phyloP scores from a whole-genome alignment of 2,797 vertebrate species.

The Gallirallus australis region DNA sequence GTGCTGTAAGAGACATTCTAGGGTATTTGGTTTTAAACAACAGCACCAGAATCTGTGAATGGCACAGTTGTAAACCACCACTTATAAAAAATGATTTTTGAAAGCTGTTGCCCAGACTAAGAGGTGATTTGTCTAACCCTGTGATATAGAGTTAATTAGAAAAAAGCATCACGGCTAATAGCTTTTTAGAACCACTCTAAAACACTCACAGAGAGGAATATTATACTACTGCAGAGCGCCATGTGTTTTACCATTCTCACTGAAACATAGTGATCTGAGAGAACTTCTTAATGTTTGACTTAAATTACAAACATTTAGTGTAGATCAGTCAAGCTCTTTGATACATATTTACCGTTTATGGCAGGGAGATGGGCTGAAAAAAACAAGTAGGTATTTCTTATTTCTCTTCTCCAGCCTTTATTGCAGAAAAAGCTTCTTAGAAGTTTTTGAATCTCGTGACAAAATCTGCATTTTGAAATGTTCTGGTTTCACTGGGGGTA shows the following conservation, averaged over 20 bases:
- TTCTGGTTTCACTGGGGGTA: neutral
- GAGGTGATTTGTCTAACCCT: conserved; percentile 61
- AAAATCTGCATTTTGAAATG: neutral
- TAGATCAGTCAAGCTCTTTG: conserved; percentile 24
- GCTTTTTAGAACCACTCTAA: conserved; percentile 64
- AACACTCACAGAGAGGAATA: conserved; percentile 56
- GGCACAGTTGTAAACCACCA: conserved; percentile 60
- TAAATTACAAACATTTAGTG: conserved; percentile 13
- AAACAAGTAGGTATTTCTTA: neutral
- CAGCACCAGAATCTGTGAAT: conserved; percentile 14
- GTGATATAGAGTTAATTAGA: conserved; percentile 69
- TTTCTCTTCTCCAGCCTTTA: neutral
- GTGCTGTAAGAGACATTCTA: conserved; percentile 6
- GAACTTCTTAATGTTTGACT: conserved; percentile 28
- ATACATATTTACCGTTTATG: conserved; percentile 2
- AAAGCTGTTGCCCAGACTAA: conserved; percentile 51
- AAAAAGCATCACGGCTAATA: conserved; percentile 61
- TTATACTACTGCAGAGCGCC: conserved; percentile 48
- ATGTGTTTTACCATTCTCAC: conserved; percentile 39
- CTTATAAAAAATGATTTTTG: conserved; percentile 55
- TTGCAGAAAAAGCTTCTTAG: neutral
- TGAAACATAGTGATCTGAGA: conserved; percentile 48
- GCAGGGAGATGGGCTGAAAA: neutral
- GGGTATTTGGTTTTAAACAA: conserved; percentile 57
- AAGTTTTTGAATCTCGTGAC: rapidly evolving